phyloP scores from a whole-genome alignment of 2,113 vertebrate species.

The Numenius arquata region DNA sequence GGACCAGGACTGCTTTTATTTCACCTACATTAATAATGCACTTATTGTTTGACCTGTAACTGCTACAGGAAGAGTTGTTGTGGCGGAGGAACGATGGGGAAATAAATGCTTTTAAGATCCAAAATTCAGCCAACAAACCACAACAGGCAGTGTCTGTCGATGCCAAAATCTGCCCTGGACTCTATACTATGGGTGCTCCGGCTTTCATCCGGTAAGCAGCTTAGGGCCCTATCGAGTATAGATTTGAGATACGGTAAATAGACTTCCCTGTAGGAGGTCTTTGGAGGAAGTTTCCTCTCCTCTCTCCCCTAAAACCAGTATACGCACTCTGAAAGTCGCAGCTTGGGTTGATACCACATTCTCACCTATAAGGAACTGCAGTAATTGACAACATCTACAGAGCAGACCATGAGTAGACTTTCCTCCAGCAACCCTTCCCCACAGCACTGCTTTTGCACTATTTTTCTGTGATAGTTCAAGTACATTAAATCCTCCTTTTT shows the following conservation, averaged over 20 bases:
- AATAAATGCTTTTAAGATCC: not conserved
- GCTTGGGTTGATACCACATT: not conserved
- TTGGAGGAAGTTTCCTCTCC: not conserved
- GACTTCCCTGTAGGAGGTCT: not conserved
- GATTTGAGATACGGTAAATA: not conserved
- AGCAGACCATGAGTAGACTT: not conserved
- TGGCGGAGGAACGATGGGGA: not conserved
- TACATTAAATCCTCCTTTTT: not conserved
- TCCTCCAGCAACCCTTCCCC: not conserved
- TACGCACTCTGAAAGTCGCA: not conserved
- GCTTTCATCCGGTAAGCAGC: not conserved
- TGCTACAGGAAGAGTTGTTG: not conserved
- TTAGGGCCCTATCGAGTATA: not conserved
- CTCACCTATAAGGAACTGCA: not conserved
- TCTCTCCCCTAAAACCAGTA: not conserved
- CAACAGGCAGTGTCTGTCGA: rapidly evolving
- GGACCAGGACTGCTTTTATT: not conserved
- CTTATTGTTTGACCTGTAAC: not conserved
- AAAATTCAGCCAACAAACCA: not conserved
- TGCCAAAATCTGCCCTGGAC: not conserved
- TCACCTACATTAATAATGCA: not conserved
- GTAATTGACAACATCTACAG: not conserved
- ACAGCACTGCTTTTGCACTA: not conserved
- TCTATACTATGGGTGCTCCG: not conserved
- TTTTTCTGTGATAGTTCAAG: not conserved